Evolutionary conservation across 1,140 invertebrate genomes (phyloP).

Genomic region (Coelopa frigida): DNA sequence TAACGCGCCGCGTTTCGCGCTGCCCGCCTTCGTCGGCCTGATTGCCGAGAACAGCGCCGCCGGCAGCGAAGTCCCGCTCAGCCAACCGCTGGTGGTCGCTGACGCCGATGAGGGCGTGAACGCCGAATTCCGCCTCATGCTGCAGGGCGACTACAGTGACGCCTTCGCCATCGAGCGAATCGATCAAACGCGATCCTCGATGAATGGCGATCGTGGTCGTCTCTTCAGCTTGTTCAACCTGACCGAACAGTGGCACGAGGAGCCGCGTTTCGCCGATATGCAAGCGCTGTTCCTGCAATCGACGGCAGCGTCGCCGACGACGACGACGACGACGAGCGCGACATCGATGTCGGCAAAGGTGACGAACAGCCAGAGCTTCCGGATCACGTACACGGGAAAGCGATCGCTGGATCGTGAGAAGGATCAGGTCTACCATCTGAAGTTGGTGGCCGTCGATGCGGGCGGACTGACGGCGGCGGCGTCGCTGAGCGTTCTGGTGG

Average conservation of each 20-base stretch:
- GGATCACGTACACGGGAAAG: conserved; percentile 37
- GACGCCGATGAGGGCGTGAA: conserved; percentile 77
- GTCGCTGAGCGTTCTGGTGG: conserved; percentile 60
- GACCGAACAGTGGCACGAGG: conserved; percentile 41
- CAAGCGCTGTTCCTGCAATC: conserved; percentile 34
- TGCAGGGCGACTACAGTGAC: conserved; percentile 68
- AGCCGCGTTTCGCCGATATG: conserved; percentile 40
- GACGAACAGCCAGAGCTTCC: conserved; percentile 31
- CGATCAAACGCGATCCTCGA: conserved; percentile 17
- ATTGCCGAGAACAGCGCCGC: conserved; percentile 70
- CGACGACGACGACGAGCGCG: too few species aligned
- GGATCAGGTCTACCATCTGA: conserved; percentile 59
- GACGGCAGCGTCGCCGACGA: too few species aligned
- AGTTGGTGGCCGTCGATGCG: conserved; percentile 65
- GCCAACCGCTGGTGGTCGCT: conserved; percentile 56
- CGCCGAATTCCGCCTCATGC: conserved; percentile 62
- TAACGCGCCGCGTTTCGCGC: conserved; percentile 76
- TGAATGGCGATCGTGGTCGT: conserved; percentile 13
- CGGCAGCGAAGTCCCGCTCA: conserved; percentile 65
- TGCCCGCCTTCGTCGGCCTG: conserved; percentile 62
- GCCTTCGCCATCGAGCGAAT: conserved; percentile 50
- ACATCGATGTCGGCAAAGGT: too few species aligned
- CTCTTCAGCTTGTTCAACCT: conserved; percentile 38
- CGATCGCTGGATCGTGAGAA: conserved; percentile 69
- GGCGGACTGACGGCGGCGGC: conserved; percentile 66